Percentiles rank a stretch among this genome's conserved stretches.
phyloP scores from a whole-genome alignment of 2,113 vertebrate species.

The Prochilodus magdalenae region DNA sequence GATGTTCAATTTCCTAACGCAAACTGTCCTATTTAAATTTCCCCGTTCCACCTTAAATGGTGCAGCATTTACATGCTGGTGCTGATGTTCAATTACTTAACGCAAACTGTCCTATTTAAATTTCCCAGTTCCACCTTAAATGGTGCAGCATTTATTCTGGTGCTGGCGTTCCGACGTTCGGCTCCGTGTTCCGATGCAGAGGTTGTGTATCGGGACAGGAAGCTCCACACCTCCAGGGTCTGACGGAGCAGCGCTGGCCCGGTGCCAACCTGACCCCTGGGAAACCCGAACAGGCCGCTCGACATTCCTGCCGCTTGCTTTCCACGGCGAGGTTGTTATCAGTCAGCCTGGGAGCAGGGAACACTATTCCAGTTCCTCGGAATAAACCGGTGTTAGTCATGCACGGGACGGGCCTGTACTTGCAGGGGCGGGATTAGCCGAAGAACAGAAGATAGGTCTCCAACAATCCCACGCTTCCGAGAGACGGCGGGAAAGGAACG shows the following conservation, averaged over 20 bases:
- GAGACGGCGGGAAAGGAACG: neutral
- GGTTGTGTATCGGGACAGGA: constrained; percentile 28
- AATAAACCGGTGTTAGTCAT: neutral
- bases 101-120: too few species aligned
- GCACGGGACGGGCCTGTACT: neutral
- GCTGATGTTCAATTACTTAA: too few species aligned
- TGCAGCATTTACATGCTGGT: too few species aligned
- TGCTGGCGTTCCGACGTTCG: too few species aligned
- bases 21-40: too few species aligned
- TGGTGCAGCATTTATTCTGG: too few species aligned
- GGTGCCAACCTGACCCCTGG: constrained; percentile 36
- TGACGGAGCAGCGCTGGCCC: constrained; percentile 30
- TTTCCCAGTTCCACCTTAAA: too few species aligned
- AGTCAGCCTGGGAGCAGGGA: constrained; percentile 14
- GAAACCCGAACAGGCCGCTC: constrained; percentile 59
- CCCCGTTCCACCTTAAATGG: too few species aligned
- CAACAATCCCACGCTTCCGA: neutral
- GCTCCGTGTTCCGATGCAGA: too few species aligned
- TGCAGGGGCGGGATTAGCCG: neutral
- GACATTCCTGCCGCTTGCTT: constrained; percentile 59
- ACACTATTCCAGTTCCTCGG: neutral
- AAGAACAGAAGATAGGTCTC: neutral
- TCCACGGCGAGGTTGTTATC: constrained; percentile 31
- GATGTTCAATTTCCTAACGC: too few species aligned
- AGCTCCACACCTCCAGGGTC: constrained; percentile 40